phyloP scores from a whole-genome alignment of 2,113 vertebrate species.

The Lophius piscatorius region DNA sequence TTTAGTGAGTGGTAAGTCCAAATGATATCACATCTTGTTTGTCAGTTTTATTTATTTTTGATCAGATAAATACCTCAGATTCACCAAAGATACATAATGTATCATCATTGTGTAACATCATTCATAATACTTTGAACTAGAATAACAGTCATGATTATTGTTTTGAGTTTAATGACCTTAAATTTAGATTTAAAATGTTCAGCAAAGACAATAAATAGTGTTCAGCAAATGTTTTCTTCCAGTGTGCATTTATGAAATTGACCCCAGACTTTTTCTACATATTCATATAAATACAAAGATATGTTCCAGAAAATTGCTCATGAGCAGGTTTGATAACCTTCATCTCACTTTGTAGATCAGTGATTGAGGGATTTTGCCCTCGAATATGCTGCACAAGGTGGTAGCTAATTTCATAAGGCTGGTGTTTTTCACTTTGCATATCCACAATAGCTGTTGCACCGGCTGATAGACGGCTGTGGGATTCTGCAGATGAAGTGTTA shows the following conservation, averaged over 20 bases:
- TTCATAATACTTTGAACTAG: no score
- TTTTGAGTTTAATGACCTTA: no score
- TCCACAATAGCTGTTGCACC: slow-evolving; percentile 33
- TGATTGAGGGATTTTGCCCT: slow-evolving; percentile 48
- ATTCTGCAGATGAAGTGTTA: slow-evolving; percentile 29
- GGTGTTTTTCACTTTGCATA: slow-evolving; percentile 63
- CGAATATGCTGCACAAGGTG: slow-evolving; percentile 77
- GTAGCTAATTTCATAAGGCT: slow-evolving; percentile 74
- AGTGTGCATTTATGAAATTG: not conserved
- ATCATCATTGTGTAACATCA: no score
- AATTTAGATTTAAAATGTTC: not conserved
- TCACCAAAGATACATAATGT: no score
- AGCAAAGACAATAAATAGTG: slow-evolving; percentile 9
- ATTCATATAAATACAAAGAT: not conserved
- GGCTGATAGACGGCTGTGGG: slow-evolving; percentile 27
- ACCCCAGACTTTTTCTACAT: not conserved
- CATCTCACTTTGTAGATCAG: no score
- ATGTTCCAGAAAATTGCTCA: not conserved
- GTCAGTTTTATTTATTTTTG: no score
- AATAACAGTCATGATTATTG: no score
- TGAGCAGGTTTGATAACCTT: slow-evolving; percentile 9
- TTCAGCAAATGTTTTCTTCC: not conserved
- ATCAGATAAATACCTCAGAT: no score
- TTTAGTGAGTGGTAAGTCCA: no score
- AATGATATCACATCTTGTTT: no score